Evolutionary conservation across 2,888 invertebrate genomes (phyloP).

Genomic region (Dermolepida albohirtum): DNA sequence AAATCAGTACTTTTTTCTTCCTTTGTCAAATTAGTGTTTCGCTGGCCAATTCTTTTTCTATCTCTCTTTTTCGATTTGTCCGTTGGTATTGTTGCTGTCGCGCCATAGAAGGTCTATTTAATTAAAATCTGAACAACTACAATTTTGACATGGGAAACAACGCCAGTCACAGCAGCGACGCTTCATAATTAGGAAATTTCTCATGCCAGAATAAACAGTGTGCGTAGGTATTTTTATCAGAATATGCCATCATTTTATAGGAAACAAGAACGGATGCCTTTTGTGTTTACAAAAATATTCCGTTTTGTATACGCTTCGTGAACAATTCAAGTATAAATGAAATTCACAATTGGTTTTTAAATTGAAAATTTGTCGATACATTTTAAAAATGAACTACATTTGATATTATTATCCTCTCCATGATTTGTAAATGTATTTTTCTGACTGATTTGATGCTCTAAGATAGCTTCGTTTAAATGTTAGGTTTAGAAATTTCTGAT

Average conservation of each 20-base stretch:
- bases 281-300: constrained; percentile 22
- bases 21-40: constrained; percentile 17
- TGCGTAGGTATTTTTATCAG: constrained; percentile 32
- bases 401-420: too few relatives aligned
- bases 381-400: neutral
- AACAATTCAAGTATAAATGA: constrained; percentile 11
- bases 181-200: constrained; percentile 30
- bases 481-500: too few relatives aligned
- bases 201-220: constrained; percentile 18
- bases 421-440: too few relatives aligned
- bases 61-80: constrained; percentile 5
- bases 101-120: constrained; percentile 28
- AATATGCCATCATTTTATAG: constrained; percentile 14
- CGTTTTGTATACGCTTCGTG: constrained; percentile 4
- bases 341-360: constrained; percentile 13
- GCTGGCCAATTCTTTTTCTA: constrained; percentile 14
- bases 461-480: too few relatives aligned
- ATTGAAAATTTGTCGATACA: constrained; percentile 29
- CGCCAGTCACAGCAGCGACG: constrained; percentile 6
- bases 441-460: too few relatives aligned
- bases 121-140: constrained; percentile 36
- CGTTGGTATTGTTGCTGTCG: constrained; percentile 1
- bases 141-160: constrained; percentile 16
- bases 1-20: constrained; percentile 3
- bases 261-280: constrained; percentile 3